Base-by-base conservation (phyloP, 2,888 invertebrate species). In the Parascotia fuliginaria region DNA sequence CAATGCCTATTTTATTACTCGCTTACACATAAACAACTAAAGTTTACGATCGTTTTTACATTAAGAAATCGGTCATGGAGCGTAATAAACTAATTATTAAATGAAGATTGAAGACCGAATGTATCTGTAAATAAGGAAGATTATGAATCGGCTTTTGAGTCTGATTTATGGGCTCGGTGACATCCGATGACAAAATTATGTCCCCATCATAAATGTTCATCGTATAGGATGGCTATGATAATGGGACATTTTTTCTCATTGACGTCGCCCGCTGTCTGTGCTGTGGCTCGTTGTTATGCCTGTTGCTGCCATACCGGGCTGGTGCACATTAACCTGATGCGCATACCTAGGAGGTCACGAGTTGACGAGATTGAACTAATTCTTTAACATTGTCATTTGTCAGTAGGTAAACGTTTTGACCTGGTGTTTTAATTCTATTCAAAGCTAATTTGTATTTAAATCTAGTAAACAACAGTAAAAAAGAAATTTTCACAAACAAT, bases 1-100 rank as follows among this genome's bases (percentile, higher is more conserved):
- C 77, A 76, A 83, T 77, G 75, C 77, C 82, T 82, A 81, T 84
- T 88, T 87, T 85, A 86, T 85, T 85, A 71, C 77, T 73, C 67
- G 78, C 70, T 79, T 79, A 77, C 78, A 83, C 85, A 85, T 85
- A 87, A 86, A 87, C 81, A 85, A 81, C 73, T 68, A 67, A 73
- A 75, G 60, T 83, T 83, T 83, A 83, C 77, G 79, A 80, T 54
- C 65, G 71, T 77, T 78, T 85, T 81, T 77, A 75, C 76, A 80
- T 79, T 73, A 71, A 77, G 70, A 73, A 79, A 78, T 78, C 74
- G 73, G 71, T 73, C 75, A 66, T 55, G 63, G 57, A 57, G 58
- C 64, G 68, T 67, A 73, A 77, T 82, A 80, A 83, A 81, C 75
- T 77, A 80, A 79, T 82, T 80, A 79, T 81, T 79, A 79, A 79